Evolutionary conservation across 2,113 vertebrate genomes (phyloP).

Genomic region (Perca schrenkii): DNA sequence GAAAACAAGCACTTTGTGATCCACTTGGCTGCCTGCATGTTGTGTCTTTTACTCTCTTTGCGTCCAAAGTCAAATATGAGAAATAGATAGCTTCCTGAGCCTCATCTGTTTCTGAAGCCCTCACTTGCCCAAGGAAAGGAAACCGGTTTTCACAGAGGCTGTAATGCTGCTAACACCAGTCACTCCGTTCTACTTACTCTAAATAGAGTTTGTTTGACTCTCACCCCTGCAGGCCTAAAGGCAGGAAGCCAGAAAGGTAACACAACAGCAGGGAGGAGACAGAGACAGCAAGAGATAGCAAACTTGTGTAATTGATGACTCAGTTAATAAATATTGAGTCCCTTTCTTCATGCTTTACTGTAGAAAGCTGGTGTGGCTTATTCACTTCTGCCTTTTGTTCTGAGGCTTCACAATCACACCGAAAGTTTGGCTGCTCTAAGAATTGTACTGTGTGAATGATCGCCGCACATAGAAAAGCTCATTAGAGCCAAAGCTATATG

Average conservation of each 20-base stretch:
- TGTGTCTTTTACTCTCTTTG: slow-evolving; percentile 27
- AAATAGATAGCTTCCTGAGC: slow-evolving; percentile 66
- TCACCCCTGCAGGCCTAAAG: slow-evolving; percentile 57
- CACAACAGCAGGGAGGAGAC: slow-evolving; percentile 35
- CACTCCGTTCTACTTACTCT: slow-evolving; percentile 67
- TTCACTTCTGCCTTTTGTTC: slow-evolving; percentile 50
- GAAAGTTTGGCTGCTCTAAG: slow-evolving; percentile 24
- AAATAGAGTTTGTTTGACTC: slow-evolving; percentile 73
- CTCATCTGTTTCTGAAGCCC: slow-evolving; percentile 62
- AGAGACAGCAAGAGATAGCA: slow-evolving; percentile 30
- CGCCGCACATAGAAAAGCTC: slow-evolving; percentile 1
- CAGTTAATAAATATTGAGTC: slow-evolving; percentile 69
- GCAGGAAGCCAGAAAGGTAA: slow-evolving; percentile 57
- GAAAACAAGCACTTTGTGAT: slow-evolving; percentile 25
- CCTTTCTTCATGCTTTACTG: slow-evolving; percentile 54
- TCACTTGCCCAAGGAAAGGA: slow-evolving; percentile 66
- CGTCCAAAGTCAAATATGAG: slow-evolving; percentile 53
- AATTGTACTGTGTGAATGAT: slow-evolving; percentile 19
- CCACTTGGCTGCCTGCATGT: slow-evolving; percentile 5
- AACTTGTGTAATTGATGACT: slow-evolving; percentile 68
- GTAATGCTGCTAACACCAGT: slow-evolving; percentile 59
- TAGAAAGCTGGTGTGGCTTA: slow-evolving; percentile 43
- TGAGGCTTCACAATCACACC: slow-evolving; percentile 25
- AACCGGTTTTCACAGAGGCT: slow-evolving; percentile 67
- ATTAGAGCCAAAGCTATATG: background rate